Percentiles rank a stretch among this genome's conserved stretches.
Evolutionary conservation across 2,888 invertebrate species (phyloP).

Genomic region (Tetrapedia diversipes): DNA sequence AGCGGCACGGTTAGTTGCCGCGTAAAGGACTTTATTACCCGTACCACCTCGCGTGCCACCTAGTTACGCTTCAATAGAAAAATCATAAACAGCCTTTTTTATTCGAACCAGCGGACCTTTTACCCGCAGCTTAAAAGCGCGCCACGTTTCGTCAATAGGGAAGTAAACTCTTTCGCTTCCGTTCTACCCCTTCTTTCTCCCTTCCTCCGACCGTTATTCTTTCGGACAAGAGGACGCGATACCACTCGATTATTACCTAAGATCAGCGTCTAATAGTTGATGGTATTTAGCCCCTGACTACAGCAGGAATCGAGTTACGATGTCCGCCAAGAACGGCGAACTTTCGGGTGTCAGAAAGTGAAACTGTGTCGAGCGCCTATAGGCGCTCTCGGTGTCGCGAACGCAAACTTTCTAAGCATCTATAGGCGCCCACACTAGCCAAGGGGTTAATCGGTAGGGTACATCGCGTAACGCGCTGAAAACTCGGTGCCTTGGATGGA

Average conservation of each 20-base stretch:
- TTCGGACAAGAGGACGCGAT: background rate
- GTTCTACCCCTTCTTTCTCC: background rate
- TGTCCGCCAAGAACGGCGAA: no score
- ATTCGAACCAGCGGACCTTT: slow-evolving; percentile 33
- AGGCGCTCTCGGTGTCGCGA: background rate
- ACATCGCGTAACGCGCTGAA: background rate
- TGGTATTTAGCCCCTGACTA: no score
- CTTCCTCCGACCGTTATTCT: background rate
- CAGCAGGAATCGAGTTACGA: no score
- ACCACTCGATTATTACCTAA: no score
- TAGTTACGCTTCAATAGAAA: slow-evolving; percentile 80
- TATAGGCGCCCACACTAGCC: no score
- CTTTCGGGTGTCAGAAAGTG: no score
- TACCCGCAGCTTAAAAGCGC: slow-evolving; percentile 25
- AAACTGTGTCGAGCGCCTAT: no score
- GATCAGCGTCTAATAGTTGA: no score
- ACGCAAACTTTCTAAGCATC: no score
- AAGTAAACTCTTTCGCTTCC: background rate
- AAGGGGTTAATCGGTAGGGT: no score
- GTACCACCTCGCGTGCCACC: slow-evolving; percentile 76
- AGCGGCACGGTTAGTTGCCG: slow-evolving; percentile 76
- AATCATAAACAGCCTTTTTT: slow-evolving; percentile 76
- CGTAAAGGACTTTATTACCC: slow-evolving; percentile 81
- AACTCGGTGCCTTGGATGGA: background rate
- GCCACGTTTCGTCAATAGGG: background rate